phyloP scores from a whole-genome alignment of 2,797 vertebrate genomes.

The Enteromius radiatus region DNA sequence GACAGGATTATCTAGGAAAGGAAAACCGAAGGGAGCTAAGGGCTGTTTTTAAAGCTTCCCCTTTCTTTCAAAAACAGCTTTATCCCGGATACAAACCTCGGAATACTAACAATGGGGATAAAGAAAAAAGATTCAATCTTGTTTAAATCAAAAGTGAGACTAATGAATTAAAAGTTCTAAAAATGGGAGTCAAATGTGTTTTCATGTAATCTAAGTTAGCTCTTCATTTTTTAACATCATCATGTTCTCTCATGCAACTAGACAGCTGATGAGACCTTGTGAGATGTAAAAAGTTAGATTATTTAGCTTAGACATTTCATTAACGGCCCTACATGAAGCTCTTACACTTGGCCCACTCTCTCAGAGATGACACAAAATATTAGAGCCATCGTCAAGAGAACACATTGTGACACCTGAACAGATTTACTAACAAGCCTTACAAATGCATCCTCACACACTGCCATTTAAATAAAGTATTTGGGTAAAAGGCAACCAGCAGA shows the following conservation, averaged over 20 bases:
- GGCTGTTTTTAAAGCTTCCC: constrained; percentile 23
- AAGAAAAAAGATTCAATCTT: constrained; percentile 6
- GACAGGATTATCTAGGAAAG: constrained; percentile 69
- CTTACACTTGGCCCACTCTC: constrained; percentile 32
- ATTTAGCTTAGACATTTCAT: constrained; percentile 20
- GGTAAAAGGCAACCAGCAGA: not conserved
- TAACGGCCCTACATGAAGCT: constrained; percentile 24
- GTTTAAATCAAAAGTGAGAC: constrained; percentile 30
- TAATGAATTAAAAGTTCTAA: constrained; percentile 38
- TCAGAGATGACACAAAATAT: constrained; percentile 23
- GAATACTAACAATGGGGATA: constrained; percentile 38
- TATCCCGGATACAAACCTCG: constrained; percentile 32
- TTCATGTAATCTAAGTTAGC: not conserved
- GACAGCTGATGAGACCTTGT: not conserved
- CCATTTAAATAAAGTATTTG: constrained; percentile 5
- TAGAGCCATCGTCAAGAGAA: not conserved
- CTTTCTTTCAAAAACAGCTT: constrained; percentile 47
- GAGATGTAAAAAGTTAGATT: not conserved
- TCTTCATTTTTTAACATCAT: not conserved
- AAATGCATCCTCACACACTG: not conserved
- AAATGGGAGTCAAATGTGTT: constrained; percentile 2
- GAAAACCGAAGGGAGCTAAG: constrained; percentile 40
- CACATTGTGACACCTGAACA: constrained; percentile 3
- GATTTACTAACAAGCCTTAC: constrained; percentile 4
- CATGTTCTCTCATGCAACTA: constrained; percentile 1